Evolutionary conservation across 2,113 vertebrate species (phyloP), one percentile per base, ranked within the genome.

Genomic region (Alexandromys fortis): DNA sequence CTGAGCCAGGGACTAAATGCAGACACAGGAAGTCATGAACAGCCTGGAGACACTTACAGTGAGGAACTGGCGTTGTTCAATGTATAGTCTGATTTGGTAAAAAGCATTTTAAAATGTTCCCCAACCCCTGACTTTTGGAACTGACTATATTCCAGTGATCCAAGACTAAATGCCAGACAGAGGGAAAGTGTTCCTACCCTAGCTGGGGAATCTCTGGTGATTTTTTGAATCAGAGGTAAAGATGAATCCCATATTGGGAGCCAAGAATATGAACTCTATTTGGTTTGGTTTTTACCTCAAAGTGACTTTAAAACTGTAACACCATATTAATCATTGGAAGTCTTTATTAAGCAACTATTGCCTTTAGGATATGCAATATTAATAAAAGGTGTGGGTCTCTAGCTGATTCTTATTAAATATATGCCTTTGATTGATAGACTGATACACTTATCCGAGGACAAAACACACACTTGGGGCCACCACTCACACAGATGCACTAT

Each of bases 71-170:
- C 61, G 87, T 70, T 78, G 52, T 89, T 83, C 73, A 89, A 90
- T 47, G 82, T 10, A 12, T 70, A 96, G 89, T 19, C 81, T 77
- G 61, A 83, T 93, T 77, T 76, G 33, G 87, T 85, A 77, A 92
- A 86, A 68, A 77, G 38, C 81, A 92, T 90, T 92, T 88, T n/a
- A 65, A 93, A 93, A 90, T 63, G 13, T 72, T 85, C 42, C 17
- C 33, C 67, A 73, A 58, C 35, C 93, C 72, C 65, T 96, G 85
- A 92, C 78, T 95, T 93, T 49, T 55, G 58, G n/a, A 12, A 76
- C 65, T 94, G 38, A 97, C 28, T 67, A 42, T 86, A 92, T 94
- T 92, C 70, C n/a, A 95, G 94, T 68, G 82, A 91, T 92, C 52
- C 5, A 42, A 88, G 21, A 22, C 85, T 72, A 83, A 75, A 68